Evolutionary conservation across 2,888 invertebrate species (phyloP).

Genomic region (Syrista parreyssii): DNA sequence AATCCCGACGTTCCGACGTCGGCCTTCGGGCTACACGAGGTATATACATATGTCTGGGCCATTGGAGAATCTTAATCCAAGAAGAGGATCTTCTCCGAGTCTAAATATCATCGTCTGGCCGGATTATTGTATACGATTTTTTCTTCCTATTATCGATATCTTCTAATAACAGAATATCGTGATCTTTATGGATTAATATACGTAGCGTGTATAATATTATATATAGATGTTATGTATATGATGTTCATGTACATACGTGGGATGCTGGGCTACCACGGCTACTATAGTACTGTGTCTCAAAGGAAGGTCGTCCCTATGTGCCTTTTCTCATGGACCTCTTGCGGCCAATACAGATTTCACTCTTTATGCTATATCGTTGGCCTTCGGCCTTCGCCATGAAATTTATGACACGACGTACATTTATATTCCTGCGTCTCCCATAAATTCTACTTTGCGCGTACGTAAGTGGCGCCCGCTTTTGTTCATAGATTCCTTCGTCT

Average conservation of each 20-base stretch:
- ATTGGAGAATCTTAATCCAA: neutral
- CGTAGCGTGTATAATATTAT: neutral
- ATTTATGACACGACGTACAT: constrained; percentile 55
- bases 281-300: neutral
- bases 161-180: neutral
- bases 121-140: neutral
- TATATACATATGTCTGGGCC: neutral
- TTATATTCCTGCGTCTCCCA: constrained; percentile 51
- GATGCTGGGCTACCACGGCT: neutral
- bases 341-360: neutral
- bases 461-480: constrained; percentile 58
- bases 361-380: neutral
- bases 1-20: constrained; percentile 45
- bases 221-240: neutral
- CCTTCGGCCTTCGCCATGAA: constrained; percentile 14
- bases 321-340: neutral
- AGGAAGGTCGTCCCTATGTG: neutral
- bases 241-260: neutral
- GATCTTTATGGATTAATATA: neutral
- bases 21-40: constrained; percentile 16
- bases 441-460: constrained; percentile 56
- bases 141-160: neutral
- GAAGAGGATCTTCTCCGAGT: neutral
- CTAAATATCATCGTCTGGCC: neutral
- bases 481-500: constrained; percentile 57